A percentile compares a stretch with the other conserved stretches of the same genome.
Evolutionary conservation across 2,797 vertebrate species (phyloP).

Genomic region (Cossypha niveicapilla): DNA sequence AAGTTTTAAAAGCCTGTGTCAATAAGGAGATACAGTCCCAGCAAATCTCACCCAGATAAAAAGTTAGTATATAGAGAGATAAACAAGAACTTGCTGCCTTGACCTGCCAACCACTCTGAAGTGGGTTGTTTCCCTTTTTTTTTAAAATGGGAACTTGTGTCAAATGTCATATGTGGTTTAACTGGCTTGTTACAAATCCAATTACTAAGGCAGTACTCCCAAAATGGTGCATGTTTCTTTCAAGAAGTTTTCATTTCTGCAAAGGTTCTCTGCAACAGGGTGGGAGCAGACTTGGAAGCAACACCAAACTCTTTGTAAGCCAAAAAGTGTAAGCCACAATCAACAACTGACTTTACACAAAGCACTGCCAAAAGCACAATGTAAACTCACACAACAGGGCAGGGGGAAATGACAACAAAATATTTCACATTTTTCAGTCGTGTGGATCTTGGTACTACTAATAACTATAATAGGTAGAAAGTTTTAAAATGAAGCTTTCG

Average conservation of each 20-base stretch:
- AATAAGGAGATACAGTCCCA: neutral
- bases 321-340: neutral
- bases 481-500: neutral
- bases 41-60: neutral
- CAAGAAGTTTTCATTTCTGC: neutral
- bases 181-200: neutral
- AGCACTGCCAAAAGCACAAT: neutral
- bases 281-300: constrained; percentile 7
- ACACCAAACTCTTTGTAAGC: neutral
- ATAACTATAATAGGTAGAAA: constrained; percentile 43
- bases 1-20: neutral
- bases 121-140: neutral
- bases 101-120: neutral
- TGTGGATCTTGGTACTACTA: neutral
- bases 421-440: constrained; percentile 28
- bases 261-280: neutral
- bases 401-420: constrained; percentile 13
- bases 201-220: neutral
- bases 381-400: constrained; percentile 3
- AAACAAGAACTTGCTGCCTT: neutral
- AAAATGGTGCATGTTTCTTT: constrained; percentile 21
- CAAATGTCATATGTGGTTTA: neutral
- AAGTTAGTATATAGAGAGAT: neutral
- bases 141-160: neutral
- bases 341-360: neutral